Base-by-base conservation (phyloP, 2,797 vertebrate species). In the Takifugu ocellatus region DNA sequence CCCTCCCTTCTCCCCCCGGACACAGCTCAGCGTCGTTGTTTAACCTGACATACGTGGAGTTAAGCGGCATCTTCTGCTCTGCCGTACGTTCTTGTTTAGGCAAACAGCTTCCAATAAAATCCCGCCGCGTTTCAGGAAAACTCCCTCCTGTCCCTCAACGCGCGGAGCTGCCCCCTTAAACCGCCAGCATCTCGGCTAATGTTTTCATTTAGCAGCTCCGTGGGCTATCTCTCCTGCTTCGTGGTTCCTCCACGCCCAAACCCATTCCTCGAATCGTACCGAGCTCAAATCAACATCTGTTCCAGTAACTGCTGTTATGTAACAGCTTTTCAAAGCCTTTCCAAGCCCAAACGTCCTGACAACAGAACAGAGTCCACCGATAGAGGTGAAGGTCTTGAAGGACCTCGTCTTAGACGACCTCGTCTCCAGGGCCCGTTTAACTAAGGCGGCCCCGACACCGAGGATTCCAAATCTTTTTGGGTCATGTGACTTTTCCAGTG, bases 251-350 rank as follows among this genome's bases (percentile, higher is more conserved):
- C 77, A 85, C 83, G 73, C 81, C 82, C 79, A 46, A 84, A 79
- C 72, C 42, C 61, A 59, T 80, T 60, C 62, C 79, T 81, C 75
- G 78, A 83, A 77, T 84, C 79, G 68, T 63, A 78, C 56, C 8
- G 57, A 73, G 75, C 73, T 70, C 79, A 68, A 85, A 85, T 84
- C 84, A 79, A 83, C 87, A 87, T 86, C 83, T 89, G 85, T 87
- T 86, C 81, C 84, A 81, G 80, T 85, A 76, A 86, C 75, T 44
- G 66, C 67, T 74, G 71, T 89, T 90, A 88, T 68, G 76, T 82
- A 88, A 89, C 71, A 50, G 17, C 49, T 73, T 70, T 77, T 74
- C 65, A 77, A 76, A 83, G 76, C 72, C 64, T 71, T 72, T 81
- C 62, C 63, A 64, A 75, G 62, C 61, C 76, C 74, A 65, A 75